These are phyloP conservation scores for Psittacus erithacus DNA, from an alignment of 2,113 vertebrate genomes.

Conservation along the genomic window DNA sequence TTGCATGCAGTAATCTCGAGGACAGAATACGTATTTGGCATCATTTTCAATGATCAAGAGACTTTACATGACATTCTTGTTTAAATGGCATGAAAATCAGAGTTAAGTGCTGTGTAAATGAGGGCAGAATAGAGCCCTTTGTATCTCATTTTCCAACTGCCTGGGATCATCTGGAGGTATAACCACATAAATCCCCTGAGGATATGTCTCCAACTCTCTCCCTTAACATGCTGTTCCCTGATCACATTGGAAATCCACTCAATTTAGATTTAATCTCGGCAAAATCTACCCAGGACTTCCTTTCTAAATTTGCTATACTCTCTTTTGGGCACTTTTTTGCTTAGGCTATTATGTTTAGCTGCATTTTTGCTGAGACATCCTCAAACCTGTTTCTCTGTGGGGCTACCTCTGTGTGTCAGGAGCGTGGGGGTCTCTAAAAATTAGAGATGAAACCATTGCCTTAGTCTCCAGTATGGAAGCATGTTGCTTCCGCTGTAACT, in stretches of 20 bases:
- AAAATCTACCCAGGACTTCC: not conserved
- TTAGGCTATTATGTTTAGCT: not conserved
- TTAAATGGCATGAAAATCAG: constrained; percentile 43
- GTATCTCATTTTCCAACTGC: constrained; percentile 55
- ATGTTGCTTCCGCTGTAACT: not conserved
- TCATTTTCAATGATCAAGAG: not conserved
- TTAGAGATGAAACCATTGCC: not conserved
- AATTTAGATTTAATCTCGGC: constrained; percentile 27
- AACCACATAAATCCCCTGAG: constrained; percentile 34
- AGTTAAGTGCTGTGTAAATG: constrained; percentile 55
- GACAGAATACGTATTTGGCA: not conserved
- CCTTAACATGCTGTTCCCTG: not conserved
- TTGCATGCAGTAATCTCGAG: not conserved
- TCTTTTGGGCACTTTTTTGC: not conserved
- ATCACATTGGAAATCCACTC: constrained; percentile 33
- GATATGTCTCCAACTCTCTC: not conserved
- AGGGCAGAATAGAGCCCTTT: constrained; percentile 47
- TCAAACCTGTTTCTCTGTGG: not conserved
- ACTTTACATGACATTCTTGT: constrained; percentile 16
- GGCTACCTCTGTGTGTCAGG: not conserved
- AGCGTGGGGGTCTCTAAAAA: not conserved
- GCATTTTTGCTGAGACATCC: not conserved
- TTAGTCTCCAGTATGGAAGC: not conserved
- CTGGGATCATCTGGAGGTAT: constrained; percentile 48
- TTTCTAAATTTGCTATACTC: constrained; percentile 4